Evolutionary conservation across 2,113 vertebrate species (phyloP).

Genomic region (Boulengeromyrus knoepffleri): DNA sequence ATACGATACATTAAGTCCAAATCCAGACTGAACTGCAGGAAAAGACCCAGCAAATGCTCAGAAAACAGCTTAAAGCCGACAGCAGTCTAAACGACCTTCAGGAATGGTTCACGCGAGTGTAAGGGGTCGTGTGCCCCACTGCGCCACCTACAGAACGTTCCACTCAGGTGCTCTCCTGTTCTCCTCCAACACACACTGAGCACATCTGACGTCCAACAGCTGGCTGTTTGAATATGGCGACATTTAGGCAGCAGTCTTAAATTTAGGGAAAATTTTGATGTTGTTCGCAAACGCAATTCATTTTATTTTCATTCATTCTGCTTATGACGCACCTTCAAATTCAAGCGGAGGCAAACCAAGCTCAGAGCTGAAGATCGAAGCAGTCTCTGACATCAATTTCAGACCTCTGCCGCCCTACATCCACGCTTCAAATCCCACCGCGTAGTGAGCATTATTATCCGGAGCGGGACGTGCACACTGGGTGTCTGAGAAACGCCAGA

Average conservation of each 20-base stretch:
- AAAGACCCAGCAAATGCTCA: background rate
- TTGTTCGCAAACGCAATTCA: background rate
- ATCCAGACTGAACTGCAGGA: background rate
- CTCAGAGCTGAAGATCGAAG: background rate
- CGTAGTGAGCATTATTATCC: background rate
- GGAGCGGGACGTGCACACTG: background rate
- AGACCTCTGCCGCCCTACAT: background rate
- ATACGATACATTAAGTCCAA: background rate
- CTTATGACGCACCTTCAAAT: background rate
- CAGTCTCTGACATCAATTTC: background rate
- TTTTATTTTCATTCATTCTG: background rate
- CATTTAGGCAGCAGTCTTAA: background rate
- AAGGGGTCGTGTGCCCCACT: background rate
- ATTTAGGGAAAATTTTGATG: background rate
- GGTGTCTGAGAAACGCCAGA: background rate
- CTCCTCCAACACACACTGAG: background rate
- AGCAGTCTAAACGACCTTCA: background rate
- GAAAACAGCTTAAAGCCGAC: background rate
- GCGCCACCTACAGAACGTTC: background rate
- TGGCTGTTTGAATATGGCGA: background rate
- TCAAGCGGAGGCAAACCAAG: background rate
- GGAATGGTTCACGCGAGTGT: background rate
- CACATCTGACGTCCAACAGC: background rate
- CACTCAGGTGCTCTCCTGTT: background rate
- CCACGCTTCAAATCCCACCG: background rate